A percentile compares a stretch with the other conserved stretches of the same genome.
These are phyloP conservation scores for Mionectes macconnelli DNA, from an alignment of 2,113 vertebrate genomes.

Conservation along the genomic window DNA sequence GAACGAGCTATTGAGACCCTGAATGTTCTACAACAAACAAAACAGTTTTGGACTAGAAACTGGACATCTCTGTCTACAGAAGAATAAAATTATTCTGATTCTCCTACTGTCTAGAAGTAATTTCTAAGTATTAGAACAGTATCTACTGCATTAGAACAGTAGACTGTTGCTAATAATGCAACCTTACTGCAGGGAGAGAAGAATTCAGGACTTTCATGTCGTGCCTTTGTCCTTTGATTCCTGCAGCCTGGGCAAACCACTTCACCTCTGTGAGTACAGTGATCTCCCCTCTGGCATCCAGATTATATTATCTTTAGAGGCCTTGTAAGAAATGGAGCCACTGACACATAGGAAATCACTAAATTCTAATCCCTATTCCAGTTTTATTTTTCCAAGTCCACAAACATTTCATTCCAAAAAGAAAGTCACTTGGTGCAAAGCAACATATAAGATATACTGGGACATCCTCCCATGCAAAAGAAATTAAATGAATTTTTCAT, in stretches of 20 bases:
- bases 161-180: background rate
- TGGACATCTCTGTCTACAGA: background rate
- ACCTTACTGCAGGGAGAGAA: background rate
- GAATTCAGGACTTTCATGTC: background rate
- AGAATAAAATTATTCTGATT: background rate
- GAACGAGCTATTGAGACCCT: background rate
- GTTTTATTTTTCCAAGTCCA: background rate
- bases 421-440: background rate
- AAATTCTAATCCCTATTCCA: background rate
- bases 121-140: too few species aligned
- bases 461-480: background rate
- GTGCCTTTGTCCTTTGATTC: background rate
- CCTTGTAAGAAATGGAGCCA: background rate
- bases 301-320: background rate
- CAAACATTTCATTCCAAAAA: background rate
- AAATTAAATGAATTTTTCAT: background rate
- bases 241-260: background rate
- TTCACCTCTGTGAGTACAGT: background rate
- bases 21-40: background rate
- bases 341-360: background rate
- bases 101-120: background rate
- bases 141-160: too few species aligned
- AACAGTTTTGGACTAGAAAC: background rate
- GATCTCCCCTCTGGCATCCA: background rate
- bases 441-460: fast-evolving